Base-by-base conservation (phyloP, 2,113 vertebrate genomes). In the Mormoops blainvillei region DNA sequence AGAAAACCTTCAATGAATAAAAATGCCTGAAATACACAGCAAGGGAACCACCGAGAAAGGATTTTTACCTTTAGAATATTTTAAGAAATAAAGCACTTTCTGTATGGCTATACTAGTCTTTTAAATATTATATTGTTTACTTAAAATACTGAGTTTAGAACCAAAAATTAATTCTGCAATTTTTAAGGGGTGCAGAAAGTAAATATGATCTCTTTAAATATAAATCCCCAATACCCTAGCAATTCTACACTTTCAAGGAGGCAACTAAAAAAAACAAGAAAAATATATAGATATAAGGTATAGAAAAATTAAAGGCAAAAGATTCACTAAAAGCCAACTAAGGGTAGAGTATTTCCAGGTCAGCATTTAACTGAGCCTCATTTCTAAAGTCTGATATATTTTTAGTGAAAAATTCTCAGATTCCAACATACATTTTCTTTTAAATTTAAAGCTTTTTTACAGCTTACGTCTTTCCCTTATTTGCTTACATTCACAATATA, bases 401-500 rank as follows among this genome's bases (percentile, higher is more conserved):
- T 91, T 83, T 77, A 67, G 94, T 91, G 96, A 93, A 94, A 97
- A 97, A 96, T 96, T 88, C 76, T 85, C 91, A 87, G 74, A 68
- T 93, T 78, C 70, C 96, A 97, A 95, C 84, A 80, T 28, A 70
- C 77, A 81, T 95, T 96, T 92, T 90, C 91, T 97, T 94, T 84
- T 94, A 88, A 91, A 96, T 95, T 48, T 73, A 97, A 96, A 94
- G 95, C 93, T 95, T 92, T 94, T 94, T 80, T 56, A 84, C 81
- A 96, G 96, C 94, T 95, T 91, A 96, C 5, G 19, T 94, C 94
- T 91, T 88, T 91, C 93, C 91, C 93, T 94, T 96, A 95, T 97
- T 97, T 97, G 96, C 97, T 91, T 97, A 98, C 96, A 97, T 95
- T 96, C 95, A 95, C 61, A 74, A 95, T 93, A 92, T 94, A 96